Evolutionary conservation across 2,888 invertebrate species (phyloP), one percentile per base, ranked within the genome.

Genomic region (Tenthredo mesomela): DNA sequence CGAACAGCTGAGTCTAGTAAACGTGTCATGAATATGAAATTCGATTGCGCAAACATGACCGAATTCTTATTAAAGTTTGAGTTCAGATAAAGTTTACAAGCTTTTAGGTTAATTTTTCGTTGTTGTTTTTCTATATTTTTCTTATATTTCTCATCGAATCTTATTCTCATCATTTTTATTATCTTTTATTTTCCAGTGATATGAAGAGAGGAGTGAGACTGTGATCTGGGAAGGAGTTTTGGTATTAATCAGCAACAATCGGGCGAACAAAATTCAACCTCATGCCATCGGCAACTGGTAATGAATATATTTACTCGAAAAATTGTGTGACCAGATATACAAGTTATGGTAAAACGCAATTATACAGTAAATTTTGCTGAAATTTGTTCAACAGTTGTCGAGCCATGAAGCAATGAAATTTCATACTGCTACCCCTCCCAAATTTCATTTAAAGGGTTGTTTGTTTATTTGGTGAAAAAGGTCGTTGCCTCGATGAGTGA

Each of bases 281-380:
- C 89, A 91, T 92, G 92, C 92, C 92, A 89, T 92, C 92, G 86
- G 92, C 91, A 87, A 92, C 91, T 88, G 91, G 92, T 92, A 87
- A 67, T 33, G 33, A 67, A 67, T 54, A 33, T 6, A 67, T 15
- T 18, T 18, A 80, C 73, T 2, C n/a, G 47, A 29, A 43, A 29
- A 21, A 61, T 61, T 25, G 61, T 61, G 61, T 61, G 12, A 21
- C 12, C 21, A 61, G 12, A 25, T 21, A 61, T 12, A 25, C 0
- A 21, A 25, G 9, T 10, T 12, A 21, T 61, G 61, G 21, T 61
- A 25, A 25, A 61, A 61, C 61, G 25, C 21, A 29, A 61, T 29
- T 61, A 61, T 21, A n/a, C 54, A 54, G n/a, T 7, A 6, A 54
- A 54, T 54, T 54, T 54, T n/a, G 54, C 54, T 54, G 54, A n/a